Conservation (phyloP, 2,113 vertebrate species). For the Phyllopteryx taeniolatus region DNA sequence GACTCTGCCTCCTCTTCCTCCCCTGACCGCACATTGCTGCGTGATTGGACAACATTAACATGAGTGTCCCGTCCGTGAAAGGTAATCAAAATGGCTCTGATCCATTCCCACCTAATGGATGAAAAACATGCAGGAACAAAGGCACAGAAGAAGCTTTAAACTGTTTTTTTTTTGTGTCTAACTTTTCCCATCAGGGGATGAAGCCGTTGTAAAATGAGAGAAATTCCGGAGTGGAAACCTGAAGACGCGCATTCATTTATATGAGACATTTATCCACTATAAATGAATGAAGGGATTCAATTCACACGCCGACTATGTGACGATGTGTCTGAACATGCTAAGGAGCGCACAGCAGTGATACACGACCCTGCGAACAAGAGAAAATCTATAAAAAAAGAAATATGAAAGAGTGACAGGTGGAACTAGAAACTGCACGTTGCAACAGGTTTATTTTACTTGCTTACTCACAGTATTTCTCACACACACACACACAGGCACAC, state of each 20-base stretch:
- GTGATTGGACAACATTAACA: not conserved
- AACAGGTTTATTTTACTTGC: slow-evolving; percentile 34
- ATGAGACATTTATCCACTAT: not conserved
- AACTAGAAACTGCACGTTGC: slow-evolving; percentile 25
- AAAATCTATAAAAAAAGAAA: not conserved
- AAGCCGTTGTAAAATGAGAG: slow-evolving; percentile 30
- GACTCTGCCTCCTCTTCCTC: not conserved
- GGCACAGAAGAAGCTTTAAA: slow-evolving; percentile 8
- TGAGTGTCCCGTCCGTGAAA: slow-evolving; percentile 7
- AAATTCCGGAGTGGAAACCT: slow-evolving; percentile 3
- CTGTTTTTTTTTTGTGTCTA: slow-evolving; percentile 34
- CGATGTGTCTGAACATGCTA: slow-evolving; percentile 30
- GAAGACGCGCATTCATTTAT: not conserved
- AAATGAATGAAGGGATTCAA: not conserved
- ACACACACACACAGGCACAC: too few relatives aligned
- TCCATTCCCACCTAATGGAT: slow-evolving; percentile 10
- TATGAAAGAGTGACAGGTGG: not conserved
- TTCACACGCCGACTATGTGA: not conserved
- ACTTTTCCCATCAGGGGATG: slow-evolving; percentile 39
- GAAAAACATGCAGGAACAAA: slow-evolving; percentile 13
- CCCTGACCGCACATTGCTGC: too few relatives aligned
- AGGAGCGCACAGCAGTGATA: not conserved
- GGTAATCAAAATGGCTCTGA: slow-evolving; percentile 14
- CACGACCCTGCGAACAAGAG: not conserved
- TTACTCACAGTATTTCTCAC: not conserved